Base-by-base conservation (phyloP, 2,113 vertebrate genomes). In the Caranx ignobilis region DNA sequence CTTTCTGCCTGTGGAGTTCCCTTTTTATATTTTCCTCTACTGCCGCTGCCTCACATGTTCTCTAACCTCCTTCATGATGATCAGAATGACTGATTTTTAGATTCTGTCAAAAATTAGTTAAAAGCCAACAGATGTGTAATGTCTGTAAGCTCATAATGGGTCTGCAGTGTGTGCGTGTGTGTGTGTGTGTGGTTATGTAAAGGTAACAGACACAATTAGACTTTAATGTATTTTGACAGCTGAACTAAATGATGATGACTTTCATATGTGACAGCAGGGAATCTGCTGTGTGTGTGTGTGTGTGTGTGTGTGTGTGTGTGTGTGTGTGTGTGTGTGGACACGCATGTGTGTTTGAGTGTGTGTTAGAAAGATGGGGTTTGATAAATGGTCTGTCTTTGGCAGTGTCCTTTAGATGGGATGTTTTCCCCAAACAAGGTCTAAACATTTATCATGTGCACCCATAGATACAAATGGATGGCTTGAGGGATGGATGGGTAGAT, bases 381-480 rank as follows among this genome's bases (percentile, higher is more conserved):
- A 92, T 87, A 81, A 90, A 91, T 77, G 82, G 83, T 78, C 81
- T 87, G 88, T 90, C 89, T 47, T 41, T 77, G n/a, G 65, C 78
- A 54, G 87, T 90, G 89, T 91, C 91, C 91, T 93, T 90, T 91
- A 82, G 88, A 90, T 88, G 84, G 83, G 91, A 92, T 91, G 88
- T 91, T 93, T 90, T 91, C 72, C 79, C 84, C 88, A 89, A 92
- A 92, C 92, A 92, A 93, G 91, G 91, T 93, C 89, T 88, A 87
- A 84, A 86, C 93, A 94, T 94, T 91, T 88, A 93, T 94, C 92
- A 93, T 81, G 84, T 77, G 75, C 75, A 71, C 81, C 80, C 85
- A 86, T 71, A 80, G 83, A 87, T 86, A 85, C 70, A 81, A 85
- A 90, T 81, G 83, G 83, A 85, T 70, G 85, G 60, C 74, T 84